Base-by-base conservation (phyloP, 1,140 invertebrate species). In the Chelonus insularis region DNA sequence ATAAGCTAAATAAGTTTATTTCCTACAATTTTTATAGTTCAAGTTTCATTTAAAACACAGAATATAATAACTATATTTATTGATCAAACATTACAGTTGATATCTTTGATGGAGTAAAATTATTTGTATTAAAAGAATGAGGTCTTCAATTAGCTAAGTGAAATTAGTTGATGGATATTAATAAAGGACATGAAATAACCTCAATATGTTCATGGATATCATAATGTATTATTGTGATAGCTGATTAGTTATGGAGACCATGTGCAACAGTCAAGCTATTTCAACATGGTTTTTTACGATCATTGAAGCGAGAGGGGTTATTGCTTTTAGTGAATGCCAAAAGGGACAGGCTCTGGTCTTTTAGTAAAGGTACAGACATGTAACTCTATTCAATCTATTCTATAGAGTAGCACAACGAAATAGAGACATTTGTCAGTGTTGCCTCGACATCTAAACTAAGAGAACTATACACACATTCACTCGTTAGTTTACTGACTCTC, bases 371-470 rank as follows among this genome's bases (percentile, higher is more conserved):
- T 25, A 29, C 7, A 29, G 25, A 29, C 7, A 7, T 29, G 25
- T 29, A 4, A 29, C 7, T 29, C 25, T 29, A 29, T 29, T 29
- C 3, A 29, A 7, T 29, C 25, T 29, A 29, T 29, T 29, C 25
- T 6, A 29, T 21, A 34, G 18, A 32, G 47, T 39, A 55, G 25
- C 39, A 51, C 64, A 25, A n/a, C 39, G 50, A 65, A 65, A 65
- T 65, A 62, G 64, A 65, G 64, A 65, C 64, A 65, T 65, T 65
- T 65, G 64, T 65, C 57, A 65, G 61, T 51, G 50, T 20, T 55
- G 50, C 29, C 64, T 16, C 39, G 43, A 50, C 36, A 29, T 37
- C 52, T 41, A 45, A 47, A 21, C 36, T 47, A 41, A 37, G 34
- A 51, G 32, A 34, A 21, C 16, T 12, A 52, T 12, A 48, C 18